Base-by-base conservation (phyloP, 2,113 vertebrate species). In the Nyctereutes procyonoides region DNA sequence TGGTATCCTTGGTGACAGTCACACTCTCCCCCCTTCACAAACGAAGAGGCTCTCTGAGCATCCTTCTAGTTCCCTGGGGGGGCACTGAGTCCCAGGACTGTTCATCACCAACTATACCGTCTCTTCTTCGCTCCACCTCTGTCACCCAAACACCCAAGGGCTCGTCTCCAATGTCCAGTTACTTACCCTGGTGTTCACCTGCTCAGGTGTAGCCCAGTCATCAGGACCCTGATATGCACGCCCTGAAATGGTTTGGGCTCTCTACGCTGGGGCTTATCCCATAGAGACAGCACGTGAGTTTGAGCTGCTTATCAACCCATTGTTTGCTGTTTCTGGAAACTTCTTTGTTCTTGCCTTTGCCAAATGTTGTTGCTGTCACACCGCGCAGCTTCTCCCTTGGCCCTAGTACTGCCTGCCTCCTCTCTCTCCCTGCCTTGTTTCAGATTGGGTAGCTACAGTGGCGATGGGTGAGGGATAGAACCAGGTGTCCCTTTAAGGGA, bases 331-430 rank as follows among this genome's bases (percentile, higher is more conserved):
- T 96, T 96, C 96, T 95, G 88, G 71, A 51, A 77, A 63, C 97
- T 96, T 71, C 95, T 98, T 97, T 76, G 35, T 48, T 92, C 93
- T 92, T 97, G 62, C 48, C 94, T 97, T 92, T 94, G 92, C 90
- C 98, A 98, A 98, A 97, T 97, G 97, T 98, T 98, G 96, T 96
- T 96, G 85, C 97, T 97, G 96, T 98, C 97, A 98, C 95, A 92
- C 94, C 97, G n/a, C 56, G 16, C 0, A 5, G 17, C 53, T 93
- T 96, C 60, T 84, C 28, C 87, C 95, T 92, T 80, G 96, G 95
- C 83, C 80, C 87, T 95, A 32, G 76, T 28, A 0, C 35, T 88
- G 85, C 22, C n/a, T 93, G 92, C 65, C 62, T 96, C 94, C 82
- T 96, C 22, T 62, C 74, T 95, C 94, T 90, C 91, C 63, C 84